Evolutionary conservation across 2,888 invertebrate species (phyloP).

Genomic region (Papilio protenor): DNA sequence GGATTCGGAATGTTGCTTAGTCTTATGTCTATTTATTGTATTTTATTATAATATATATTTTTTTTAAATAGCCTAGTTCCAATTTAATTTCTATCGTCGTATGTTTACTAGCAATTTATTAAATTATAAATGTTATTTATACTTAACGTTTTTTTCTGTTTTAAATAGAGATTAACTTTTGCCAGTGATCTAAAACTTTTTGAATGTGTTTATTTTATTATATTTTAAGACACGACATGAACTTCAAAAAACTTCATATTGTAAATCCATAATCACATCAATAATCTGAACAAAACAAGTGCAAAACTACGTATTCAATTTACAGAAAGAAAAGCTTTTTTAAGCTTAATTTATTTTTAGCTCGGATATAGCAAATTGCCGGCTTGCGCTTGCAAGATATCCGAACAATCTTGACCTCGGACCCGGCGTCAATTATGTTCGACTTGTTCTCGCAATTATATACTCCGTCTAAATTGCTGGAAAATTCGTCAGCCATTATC

Average conservation of each 20-base stretch:
- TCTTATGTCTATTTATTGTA: not conserved
- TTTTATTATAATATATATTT: not conserved
- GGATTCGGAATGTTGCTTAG: not conserved
- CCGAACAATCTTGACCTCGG: conserved; percentile 75
- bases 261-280: not conserved
- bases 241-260: too few species aligned
- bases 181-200: too few species aligned
- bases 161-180: too few species aligned
- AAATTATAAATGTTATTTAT: too few species aligned
- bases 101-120: too few species aligned
- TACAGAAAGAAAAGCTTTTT: conserved; percentile 45
- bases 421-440: conserved; percentile 79
- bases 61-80: not conserved
- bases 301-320: not conserved
- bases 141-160: not conserved
- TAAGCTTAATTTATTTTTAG: conserved; percentile 29
- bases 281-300: not conserved
- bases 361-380: conserved; percentile 41
- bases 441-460: conserved; percentile 82
- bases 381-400: conserved; percentile 57
- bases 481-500: conserved; percentile 78
- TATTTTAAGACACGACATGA: not conserved
- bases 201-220: not conserved
- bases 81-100: too few species aligned
- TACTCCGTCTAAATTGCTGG: conserved; percentile 80